phyloP scores from a whole-genome alignment of 2,888 invertebrate species.

The Perizoma flavofasciatum region DNA sequence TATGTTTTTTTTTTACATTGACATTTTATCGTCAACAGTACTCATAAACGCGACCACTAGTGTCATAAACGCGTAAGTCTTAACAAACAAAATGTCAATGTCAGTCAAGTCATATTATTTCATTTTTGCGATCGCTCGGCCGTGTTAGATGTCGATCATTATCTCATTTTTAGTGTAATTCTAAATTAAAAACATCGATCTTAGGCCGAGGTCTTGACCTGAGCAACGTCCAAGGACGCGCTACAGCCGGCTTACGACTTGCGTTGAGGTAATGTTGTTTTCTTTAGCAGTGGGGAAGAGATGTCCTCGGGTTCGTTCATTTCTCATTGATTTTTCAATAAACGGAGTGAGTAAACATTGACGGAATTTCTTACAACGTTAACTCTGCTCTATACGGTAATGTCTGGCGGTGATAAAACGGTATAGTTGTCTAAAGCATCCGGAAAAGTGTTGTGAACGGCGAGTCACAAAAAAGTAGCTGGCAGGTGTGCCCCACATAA shows the following conservation, averaged over 20 bases:
- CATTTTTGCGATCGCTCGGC: conserved; percentile 5
- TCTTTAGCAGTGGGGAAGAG: conserved; percentile 25
- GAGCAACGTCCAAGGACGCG: conserved; percentile 56
- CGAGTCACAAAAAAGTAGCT: conserved; percentile 10
- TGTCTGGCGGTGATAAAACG: conserved; percentile 18
- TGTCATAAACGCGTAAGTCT: neutral
- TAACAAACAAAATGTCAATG: neutral
- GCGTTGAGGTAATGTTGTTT: conserved; percentile 25
- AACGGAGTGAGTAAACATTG: conserved; percentile 59
- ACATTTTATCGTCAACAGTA: no score
- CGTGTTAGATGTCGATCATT: conserved; percentile 6
- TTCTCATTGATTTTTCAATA: conserved; percentile 71
- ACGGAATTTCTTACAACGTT: conserved; percentile 21
- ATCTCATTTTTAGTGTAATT: conserved; percentile 30
- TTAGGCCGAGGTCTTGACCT: conserved; percentile 43
- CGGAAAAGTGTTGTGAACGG: conserved; percentile 12
- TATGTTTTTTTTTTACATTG: no score
- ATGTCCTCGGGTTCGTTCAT: conserved; percentile 21
- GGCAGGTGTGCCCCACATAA: conserved; percentile 34
- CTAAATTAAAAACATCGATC: conserved; percentile 49
- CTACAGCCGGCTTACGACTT: conserved; percentile 9
- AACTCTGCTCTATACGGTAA: conserved; percentile 11
- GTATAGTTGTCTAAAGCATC: conserved; percentile 6
- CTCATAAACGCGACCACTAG: neutral
- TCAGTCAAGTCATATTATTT: neutral